Conservation (phyloP, 2,113 vertebrate species). For the Pelusios castaneus region DNA sequence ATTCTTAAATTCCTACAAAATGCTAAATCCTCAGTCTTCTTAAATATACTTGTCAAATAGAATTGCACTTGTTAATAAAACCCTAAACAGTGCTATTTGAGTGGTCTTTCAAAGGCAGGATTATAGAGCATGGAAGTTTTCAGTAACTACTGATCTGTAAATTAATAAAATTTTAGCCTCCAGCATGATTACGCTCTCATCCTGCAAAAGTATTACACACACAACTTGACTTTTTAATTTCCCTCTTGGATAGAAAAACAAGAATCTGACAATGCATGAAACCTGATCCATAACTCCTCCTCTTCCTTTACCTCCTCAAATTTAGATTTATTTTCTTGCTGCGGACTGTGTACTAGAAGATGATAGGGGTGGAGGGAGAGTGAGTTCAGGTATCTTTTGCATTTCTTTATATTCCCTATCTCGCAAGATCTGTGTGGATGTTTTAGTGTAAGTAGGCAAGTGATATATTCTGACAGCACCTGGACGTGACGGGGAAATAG, state of each 20-base stretch:
- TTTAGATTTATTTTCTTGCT: background rate
- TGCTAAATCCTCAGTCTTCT: background rate
- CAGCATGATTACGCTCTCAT: constrained; percentile 60
- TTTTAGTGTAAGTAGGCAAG: background rate
- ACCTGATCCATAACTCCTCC: background rate
- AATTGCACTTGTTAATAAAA: constrained; percentile 6
- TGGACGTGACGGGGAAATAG: background rate
- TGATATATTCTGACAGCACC: background rate
- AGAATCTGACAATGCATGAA: background rate
- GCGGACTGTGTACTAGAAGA: background rate
- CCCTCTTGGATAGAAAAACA: background rate
- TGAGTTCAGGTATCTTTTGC: background rate
- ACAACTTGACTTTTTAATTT: constrained; percentile 62
- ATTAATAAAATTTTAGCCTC: constrained; percentile 58
- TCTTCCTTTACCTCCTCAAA: background rate
- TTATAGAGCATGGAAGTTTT: background rate
- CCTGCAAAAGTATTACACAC: constrained; percentile 64
- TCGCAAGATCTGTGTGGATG: background rate
- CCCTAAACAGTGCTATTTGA: constrained; percentile 22
- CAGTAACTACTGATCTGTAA: constrained; percentile 58
- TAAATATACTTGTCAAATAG: constrained; percentile 2
- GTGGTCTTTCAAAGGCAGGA: constrained; percentile 23
- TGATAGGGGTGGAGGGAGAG: background rate
- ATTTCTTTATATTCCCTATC: background rate
- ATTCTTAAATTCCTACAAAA: background rate